phyloP scores from a whole-genome alignment of 2,113 vertebrate genomes.

The Phycodurus eques region DNA sequence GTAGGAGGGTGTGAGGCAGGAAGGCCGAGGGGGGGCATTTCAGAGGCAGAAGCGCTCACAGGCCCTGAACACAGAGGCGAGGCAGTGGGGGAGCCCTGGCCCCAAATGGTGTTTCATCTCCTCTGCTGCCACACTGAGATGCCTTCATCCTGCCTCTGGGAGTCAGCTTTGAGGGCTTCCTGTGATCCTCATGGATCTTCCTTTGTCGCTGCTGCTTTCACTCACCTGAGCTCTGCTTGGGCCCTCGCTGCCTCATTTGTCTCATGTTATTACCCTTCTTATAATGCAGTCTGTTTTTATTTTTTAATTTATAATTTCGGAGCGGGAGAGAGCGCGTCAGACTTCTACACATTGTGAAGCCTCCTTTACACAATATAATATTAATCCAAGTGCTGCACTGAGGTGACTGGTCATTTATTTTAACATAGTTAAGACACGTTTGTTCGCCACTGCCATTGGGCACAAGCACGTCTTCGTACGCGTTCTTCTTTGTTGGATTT shows the following conservation, averaged over 20 bases:
- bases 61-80: slow-evolving; percentile 62
- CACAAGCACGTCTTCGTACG: too few relatives aligned
- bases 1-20: slow-evolving; percentile 39
- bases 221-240: slow-evolving; percentile 23
- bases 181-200: slow-evolving; percentile 59
- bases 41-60: slow-evolving; percentile 59
- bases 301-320: too few relatives aligned
- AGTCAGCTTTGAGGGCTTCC: slow-evolving; percentile 58
- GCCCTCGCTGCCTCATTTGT: slow-evolving; percentile 9
- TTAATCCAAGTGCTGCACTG: too few relatives aligned
- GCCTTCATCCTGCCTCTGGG: slow-evolving; percentile 63
- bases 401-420: too few relatives aligned
- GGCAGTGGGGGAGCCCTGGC: slow-evolving; percentile 60
- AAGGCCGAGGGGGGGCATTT: slow-evolving; percentile 56
- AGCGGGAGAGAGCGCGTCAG: too few relatives aligned
- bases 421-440: too few relatives aligned
- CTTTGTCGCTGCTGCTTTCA: slow-evolving; percentile 57
- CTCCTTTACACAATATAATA: too few relatives aligned
- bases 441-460: too few relatives aligned
- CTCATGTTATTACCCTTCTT: slow-evolving; percentile 13
- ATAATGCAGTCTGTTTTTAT: not conserved
- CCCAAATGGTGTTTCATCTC: slow-evolving; percentile 77
- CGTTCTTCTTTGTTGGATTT: too few relatives aligned
- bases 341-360: too few relatives aligned
- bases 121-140: slow-evolving; percentile 58